Conservation (phyloP, 2,888 invertebrate genomes). For the Lasioglossum pauxillum region DNA sequence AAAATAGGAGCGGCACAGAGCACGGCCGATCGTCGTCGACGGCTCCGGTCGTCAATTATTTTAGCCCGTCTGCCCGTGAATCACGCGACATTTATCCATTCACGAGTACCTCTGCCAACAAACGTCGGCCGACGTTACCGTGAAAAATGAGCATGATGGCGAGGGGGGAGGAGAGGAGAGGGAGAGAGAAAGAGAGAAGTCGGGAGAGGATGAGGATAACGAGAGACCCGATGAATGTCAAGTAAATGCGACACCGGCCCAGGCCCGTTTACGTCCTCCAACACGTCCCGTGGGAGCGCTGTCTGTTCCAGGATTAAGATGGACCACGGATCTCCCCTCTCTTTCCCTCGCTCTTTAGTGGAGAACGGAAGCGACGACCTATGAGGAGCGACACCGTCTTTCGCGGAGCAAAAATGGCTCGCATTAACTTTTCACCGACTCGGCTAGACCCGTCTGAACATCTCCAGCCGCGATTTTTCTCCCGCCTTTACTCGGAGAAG, state of each 20-base stretch:
- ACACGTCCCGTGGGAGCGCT: slow-evolving; percentile 46
- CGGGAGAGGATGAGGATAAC: slow-evolving; percentile 39
- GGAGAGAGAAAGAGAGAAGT: neutral
- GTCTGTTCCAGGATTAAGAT: slow-evolving; percentile 29
- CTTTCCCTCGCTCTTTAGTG: neutral
- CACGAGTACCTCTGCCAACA: slow-evolving; percentile 57
- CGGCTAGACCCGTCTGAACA: neutral
- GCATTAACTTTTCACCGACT: slow-evolving; percentile 12
- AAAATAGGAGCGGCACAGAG: slow-evolving; percentile 13
- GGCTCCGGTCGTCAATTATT: slow-evolving; percentile 56
- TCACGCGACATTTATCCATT: slow-evolving; percentile 64
- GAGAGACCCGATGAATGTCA: slow-evolving; percentile 66
- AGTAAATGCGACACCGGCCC: slow-evolving; percentile 56
- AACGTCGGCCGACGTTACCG: slow-evolving; percentile 57
- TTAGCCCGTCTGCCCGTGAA: slow-evolving; percentile 48
- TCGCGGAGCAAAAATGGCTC: neutral
- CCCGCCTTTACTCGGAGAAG: neutral
- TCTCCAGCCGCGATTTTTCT: neutral
- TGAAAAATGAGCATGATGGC: slow-evolving; percentile 61
- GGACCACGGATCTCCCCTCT: neutral
- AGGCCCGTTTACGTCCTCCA: slow-evolving; percentile 35
- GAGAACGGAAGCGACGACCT: neutral
- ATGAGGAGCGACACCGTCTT: slow-evolving; percentile 1
- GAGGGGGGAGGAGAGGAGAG: neutral
- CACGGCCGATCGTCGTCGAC: slow-evolving; percentile 2